phyloP scores from a whole-genome alignment of 1,140 invertebrate genomes.

The Thaumatotibia leucotreta region DNA sequence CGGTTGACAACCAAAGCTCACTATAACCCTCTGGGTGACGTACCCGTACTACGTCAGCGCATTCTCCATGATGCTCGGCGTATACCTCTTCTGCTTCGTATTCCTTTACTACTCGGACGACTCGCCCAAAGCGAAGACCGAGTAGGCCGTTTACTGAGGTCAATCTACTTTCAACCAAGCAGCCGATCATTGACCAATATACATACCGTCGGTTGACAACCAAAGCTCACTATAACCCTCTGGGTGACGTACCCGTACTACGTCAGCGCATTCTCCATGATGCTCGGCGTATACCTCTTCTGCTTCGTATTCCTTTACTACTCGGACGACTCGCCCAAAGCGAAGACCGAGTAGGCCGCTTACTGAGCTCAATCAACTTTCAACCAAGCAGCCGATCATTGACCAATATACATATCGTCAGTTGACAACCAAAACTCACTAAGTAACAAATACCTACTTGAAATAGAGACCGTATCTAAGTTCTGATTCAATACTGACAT shows the following conservation, averaged over 20 bases:
- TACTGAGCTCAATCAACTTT: not conserved
- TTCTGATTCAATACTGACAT: no score
- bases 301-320: conserved; percentile 96
- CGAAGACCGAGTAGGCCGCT: conserved; percentile 73
- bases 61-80: conserved; percentile 99
- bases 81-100: conserved; percentile 94
- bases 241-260: conserved; percentile 99
- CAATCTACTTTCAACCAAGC: not conserved
- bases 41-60: conserved; percentile 99
- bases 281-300: conserved; percentile 95
- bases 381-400: no score
- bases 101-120: conserved; percentile 96
- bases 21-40: no score
- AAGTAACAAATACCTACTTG: no score
- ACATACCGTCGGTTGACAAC: no score
- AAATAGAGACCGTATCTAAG: no score
- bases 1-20: no score
- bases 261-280: conserved; percentile 99
- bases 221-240: no score
- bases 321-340: conserved; percentile 85
- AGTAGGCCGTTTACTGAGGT: conserved; percentile 42
- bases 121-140: conserved; percentile 77
- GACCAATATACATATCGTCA: no score
- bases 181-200: no score
- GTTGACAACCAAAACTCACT: no score